Evolutionary conservation across 2,113 vertebrate species (phyloP), one percentile per base, ranked within the genome.

Genomic region (Chlorodrepanis virens): DNA sequence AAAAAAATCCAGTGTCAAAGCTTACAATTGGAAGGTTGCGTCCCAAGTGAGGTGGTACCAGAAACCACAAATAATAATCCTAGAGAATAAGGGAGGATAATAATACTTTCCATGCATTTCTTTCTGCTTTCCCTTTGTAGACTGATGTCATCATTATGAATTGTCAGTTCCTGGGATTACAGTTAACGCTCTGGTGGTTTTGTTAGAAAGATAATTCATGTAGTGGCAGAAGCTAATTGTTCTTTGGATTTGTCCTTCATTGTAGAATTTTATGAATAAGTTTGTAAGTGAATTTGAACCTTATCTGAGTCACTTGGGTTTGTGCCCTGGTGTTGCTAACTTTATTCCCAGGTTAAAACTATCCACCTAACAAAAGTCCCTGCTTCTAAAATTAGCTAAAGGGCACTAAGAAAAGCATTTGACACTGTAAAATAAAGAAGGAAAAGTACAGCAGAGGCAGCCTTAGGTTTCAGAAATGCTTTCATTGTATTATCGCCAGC

Each of bases 111-210:
- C 76, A 22, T 56, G 56, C 40, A 69, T 86, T 95, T 86, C 67
- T 92, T 92, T 91, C 47, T 91, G 70, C 42, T 78, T 91, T 95
- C 70, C 23, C 61, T 95, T 96, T 95, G 88, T 69, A 92, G 86
- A 47, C 64, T 93, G 91, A 96, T 92, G 83, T 91, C 87, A 94
- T 89, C 86, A 91, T 94, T 93, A 93, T 64, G 81, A 96, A 87
- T 78, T 90, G 92, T 95, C 91, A 77, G 74, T 93, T 94, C 76
- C 76, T 92, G 75, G 83, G 68, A 94, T 94, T 89, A 82, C 44
- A 76, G 60, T 74, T 97, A 94, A 94, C 0, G 27, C 70, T 87
- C 71, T 49, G 54, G 45, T 89, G 92, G 65, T 75, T 94, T 94
- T 87, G 83, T 84, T 80, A 95, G 80, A 87, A 89, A 93, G 84